Evolutionary conservation across 2,888 invertebrate species (phyloP).

Genomic region (Chalcosyrphus nemorum): DNA sequence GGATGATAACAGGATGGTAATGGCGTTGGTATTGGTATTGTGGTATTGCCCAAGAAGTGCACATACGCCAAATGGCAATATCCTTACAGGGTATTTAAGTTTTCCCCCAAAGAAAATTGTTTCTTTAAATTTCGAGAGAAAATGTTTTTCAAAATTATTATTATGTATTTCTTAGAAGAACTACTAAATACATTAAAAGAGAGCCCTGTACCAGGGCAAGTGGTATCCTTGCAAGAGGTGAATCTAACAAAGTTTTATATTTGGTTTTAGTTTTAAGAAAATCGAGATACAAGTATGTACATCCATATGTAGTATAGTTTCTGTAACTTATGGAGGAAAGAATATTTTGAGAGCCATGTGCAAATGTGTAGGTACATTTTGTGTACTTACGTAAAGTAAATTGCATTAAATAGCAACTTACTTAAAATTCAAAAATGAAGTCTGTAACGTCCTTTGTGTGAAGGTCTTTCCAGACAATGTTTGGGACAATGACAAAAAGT

Average conservation of each 20-base stretch:
- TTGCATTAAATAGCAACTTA: too few relatives aligned
- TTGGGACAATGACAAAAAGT: too few relatives aligned
- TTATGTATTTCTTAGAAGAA: conserved; percentile 23
- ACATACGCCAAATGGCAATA: conserved; percentile 54
- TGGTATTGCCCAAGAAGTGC: conserved; percentile 46
- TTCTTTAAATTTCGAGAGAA: conserved; percentile 49
- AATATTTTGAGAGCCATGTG: too few relatives aligned
- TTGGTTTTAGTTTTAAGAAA: background rate
- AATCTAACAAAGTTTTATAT: background rate
- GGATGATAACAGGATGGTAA: conserved; percentile 39
- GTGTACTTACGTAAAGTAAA: too few relatives aligned
- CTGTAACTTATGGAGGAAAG: too few relatives aligned
- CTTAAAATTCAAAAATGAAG: too few relatives aligned
- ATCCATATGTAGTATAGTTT: too few relatives aligned
- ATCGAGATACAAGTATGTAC: too few relatives aligned
- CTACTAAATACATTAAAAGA: conserved; percentile 39
- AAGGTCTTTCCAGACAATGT: too few relatives aligned
- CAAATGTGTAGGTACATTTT: too few relatives aligned
- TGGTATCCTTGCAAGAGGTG: background rate
- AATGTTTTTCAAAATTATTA: conserved; percentile 58
- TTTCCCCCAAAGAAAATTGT: conserved; percentile 52
- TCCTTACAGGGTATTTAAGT: conserved; percentile 60
- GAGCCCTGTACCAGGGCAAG: background rate
- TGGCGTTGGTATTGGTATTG: conserved; percentile 48
- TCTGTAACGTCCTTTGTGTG: too few relatives aligned